A percentile compares a stretch with the other conserved stretches of the same genome.
Evolutionary conservation across 92 coral and sea anemone species (phyloP).

Genomic region (Bergia sp.): DNA sequence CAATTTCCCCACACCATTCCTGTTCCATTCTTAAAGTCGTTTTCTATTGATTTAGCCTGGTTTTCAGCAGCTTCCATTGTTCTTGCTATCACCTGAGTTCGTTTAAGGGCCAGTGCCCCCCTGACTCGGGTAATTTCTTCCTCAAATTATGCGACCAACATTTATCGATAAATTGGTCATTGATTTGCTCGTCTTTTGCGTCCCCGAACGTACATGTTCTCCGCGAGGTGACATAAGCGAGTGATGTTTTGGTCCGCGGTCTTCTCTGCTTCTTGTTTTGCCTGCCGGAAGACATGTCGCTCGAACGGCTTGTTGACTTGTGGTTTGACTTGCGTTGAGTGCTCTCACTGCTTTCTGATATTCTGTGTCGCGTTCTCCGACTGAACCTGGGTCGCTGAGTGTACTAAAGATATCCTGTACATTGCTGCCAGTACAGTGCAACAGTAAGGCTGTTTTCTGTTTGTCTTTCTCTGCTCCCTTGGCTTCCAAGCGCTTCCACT

Average conservation of each 20-base stretch:
- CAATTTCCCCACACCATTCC: constrained; percentile 45
- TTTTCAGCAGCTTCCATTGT: constrained; percentile 32
- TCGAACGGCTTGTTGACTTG: constrained; percentile 5
- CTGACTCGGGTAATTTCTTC: no score
- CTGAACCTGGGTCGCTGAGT: no score
- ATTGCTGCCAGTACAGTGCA: constrained; percentile 33
- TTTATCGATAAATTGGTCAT: constrained; percentile 55
- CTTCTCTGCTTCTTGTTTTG: constrained; percentile 35
- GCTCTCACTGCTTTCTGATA: no score
- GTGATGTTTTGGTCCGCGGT: constrained; percentile 23
- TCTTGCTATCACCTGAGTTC: constrained; percentile 49
- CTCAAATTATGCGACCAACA: constrained; percentile 5
- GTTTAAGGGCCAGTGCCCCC: constrained; percentile 33
- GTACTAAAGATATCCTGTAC: no score
- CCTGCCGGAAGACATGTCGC: constrained; percentile 48
- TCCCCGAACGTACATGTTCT: no score
- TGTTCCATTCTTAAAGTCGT: constrained; percentile 18
- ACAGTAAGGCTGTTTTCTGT: constrained; percentile 18
- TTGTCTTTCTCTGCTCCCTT: constrained; percentile 1
- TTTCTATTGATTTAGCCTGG: constrained; percentile 24
- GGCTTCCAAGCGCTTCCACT: constrained; percentile 11
- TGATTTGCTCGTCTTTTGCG: neutral
- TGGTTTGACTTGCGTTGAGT: no score
- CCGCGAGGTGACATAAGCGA: neutral
- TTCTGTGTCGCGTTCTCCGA: no score